Base-by-base conservation (phyloP, 1,140 invertebrate species). In the Bombus pascuorum region DNA sequence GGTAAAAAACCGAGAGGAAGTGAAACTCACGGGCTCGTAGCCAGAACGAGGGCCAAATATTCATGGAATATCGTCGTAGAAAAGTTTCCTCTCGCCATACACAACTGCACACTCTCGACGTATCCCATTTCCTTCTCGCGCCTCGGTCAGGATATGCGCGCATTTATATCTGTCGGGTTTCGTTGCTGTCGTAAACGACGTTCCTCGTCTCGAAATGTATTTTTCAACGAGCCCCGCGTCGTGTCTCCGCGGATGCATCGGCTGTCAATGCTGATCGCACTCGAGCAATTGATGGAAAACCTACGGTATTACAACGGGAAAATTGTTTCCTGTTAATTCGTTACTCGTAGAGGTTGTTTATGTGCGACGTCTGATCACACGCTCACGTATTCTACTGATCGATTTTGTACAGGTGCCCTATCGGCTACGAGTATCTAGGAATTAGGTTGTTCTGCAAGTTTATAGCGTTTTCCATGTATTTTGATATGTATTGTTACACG, bases 111-210 rank as follows among this genome's bases (percentile, higher is more conserved):
- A 57, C 66, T 34, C 75, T 72, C 81, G 66, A 42, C 74, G 89
- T 83, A 90, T 90, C 75, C 89, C 76, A 90, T 90, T 90, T 90
- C 86, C 89, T 90, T 65, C 66, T 83, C 74, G 81, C 79, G 44
- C 87, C 34, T 44, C 79, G 34, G 9, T 75, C 86, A 72, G 81
- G 89, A 90, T 87, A 87, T 71, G 85, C 88, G 32, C 77, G 81
- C 88, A 87, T 90, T 90, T 90, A 90, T 90, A 87, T 85, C 89
- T 86, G 89, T 89, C 88, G 77, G 87, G 80, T 81, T 88, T 80
- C 81, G 78, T 80, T 59, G 77, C 42, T 53, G 82, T 79, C 82
- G 81, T 89, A 83, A 90, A 90, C 89, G 89, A 89, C 80, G 81
- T 57, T 75, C 65, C 78, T 53, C 87, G 87, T 81, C 79, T 59